Conservation (phyloP, 1,140 invertebrate genomes). For the Psilanteris sp. region DNA sequence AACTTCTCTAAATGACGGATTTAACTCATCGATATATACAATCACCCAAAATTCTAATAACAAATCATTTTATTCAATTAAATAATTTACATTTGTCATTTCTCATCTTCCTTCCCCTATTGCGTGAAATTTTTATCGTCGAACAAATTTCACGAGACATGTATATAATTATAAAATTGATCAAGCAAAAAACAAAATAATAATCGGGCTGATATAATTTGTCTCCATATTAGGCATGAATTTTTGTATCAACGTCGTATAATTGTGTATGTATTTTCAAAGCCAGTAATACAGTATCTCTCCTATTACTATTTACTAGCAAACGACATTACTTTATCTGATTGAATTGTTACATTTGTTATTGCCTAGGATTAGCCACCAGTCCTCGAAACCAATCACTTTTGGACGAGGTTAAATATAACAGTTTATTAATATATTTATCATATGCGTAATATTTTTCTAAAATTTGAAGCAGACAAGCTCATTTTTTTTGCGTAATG, state of each 20-base stretch:
- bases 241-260: constrained; percentile 9
- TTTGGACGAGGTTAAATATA: constrained; percentile 42
- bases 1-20: no score
- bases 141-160: background rate
- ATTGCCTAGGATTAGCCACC: constrained; percentile 48
- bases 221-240: no score
- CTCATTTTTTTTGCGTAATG: constrained; percentile 17
- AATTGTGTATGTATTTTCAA: constrained; percentile 26
- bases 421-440: constrained; percentile 56
- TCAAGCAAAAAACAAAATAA: no score
- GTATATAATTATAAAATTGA: no score
- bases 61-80: constrained; percentile 23
- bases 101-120: constrained; percentile 3
- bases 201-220: no score
- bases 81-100: no score
- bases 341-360: constrained; percentile 55
- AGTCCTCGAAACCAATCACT: constrained; percentile 54
- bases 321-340: constrained; percentile 48
- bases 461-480: constrained; percentile 39
- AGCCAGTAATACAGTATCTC: constrained; percentile 8
- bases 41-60: constrained; percentile 16
- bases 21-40: constrained; percentile 26
- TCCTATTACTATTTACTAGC: constrained; percentile 35
- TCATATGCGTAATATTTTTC: constrained; percentile 48
- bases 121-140: constrained; percentile 17